These are phyloP conservation scores for Oreocharis arfaki DNA, from an alignment of 2,113 vertebrate genomes.

Conservation along the genomic window DNA sequence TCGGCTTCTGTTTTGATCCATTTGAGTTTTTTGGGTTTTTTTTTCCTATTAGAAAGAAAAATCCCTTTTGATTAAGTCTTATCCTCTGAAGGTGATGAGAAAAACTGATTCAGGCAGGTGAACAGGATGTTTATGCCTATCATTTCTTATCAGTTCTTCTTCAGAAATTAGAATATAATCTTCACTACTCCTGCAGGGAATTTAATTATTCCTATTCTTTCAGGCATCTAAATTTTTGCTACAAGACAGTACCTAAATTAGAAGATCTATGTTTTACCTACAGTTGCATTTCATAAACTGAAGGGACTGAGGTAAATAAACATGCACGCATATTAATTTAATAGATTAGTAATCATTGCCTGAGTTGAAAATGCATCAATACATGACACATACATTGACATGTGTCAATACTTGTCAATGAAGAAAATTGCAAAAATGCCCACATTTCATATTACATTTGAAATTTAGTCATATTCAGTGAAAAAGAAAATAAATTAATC, in stretches of 20 bases:
- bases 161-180: not conserved
- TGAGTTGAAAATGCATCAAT: not conserved
- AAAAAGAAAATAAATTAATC: not conserved
- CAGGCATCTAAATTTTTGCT: not conserved
- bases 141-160: not conserved
- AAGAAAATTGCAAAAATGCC: not conserved
- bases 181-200: not conserved
- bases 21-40: not conserved
- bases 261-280: not conserved
- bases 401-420: not conserved
- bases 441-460: not conserved
- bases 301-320: not conserved
- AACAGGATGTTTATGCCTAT: not conserved
- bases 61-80: not conserved
- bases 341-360: not conserved
- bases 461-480: not conserved
- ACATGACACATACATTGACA: not conserved
- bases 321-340: not conserved
- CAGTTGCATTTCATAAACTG: not conserved
- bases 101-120: not conserved
- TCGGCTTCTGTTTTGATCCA: not conserved
- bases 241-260: not conserved
- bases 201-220: not conserved
- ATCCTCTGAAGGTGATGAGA: not conserved
- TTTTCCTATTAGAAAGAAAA: not conserved